These are phyloP conservation scores for Apeltes quadracus DNA, from an alignment of 2,113 vertebrate species.

Conservation along the genomic window DNA sequence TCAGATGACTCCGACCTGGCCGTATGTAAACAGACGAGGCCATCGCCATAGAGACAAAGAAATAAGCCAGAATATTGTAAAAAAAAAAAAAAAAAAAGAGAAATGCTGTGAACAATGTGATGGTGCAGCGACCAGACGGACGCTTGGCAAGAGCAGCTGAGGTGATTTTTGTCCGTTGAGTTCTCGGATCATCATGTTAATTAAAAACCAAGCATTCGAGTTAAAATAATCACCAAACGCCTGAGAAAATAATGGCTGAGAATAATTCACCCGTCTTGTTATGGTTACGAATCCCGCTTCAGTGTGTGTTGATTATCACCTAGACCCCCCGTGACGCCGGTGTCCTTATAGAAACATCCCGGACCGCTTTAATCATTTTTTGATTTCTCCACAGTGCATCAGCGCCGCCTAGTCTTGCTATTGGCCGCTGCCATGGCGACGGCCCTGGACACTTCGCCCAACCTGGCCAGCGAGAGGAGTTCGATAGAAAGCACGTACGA, in stretches of 20 bases:
- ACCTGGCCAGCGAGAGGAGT: slow-evolving; percentile 84
- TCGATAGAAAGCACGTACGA: slow-evolving; percentile 97
- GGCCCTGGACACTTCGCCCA: slow-evolving; percentile 83
- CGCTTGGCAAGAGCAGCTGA: slow-evolving; percentile 19
- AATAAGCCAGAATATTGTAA: slow-evolving; percentile 68
- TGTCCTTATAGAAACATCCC: slow-evolving; percentile 40
- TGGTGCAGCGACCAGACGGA: slow-evolving; percentile 8
- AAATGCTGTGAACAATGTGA: slow-evolving; percentile 44
- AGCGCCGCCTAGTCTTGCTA: slow-evolving; percentile 81
- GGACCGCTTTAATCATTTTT: slow-evolving; percentile 30
- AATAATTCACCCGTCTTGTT: slow-evolving; percentile 50
- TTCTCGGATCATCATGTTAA: slow-evolving; percentile 37
- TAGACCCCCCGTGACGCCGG: slow-evolving; percentile 31
- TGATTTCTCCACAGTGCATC: slow-evolving; percentile 60
- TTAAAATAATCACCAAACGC: slow-evolving; percentile 52
- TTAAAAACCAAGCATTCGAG: slow-evolving; percentile 45
- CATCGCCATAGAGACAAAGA: slow-evolving; percentile 67
- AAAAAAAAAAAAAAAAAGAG: slow-evolving; percentile 35
- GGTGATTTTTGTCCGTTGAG: slow-evolving; percentile 28
- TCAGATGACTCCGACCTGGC: slow-evolving; percentile 61
- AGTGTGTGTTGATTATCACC: slow-evolving; percentile 34
- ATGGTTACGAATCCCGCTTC: slow-evolving; percentile 47
- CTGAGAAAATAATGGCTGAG: slow-evolving; percentile 40
- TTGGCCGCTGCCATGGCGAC: slow-evolving; percentile 84
- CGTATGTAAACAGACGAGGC: slow-evolving; percentile 66